These are phyloP conservation scores for Zaprionus gabonicus DNA, from an alignment of 1,140 invertebrate species.

Conservation along the genomic window DNA sequence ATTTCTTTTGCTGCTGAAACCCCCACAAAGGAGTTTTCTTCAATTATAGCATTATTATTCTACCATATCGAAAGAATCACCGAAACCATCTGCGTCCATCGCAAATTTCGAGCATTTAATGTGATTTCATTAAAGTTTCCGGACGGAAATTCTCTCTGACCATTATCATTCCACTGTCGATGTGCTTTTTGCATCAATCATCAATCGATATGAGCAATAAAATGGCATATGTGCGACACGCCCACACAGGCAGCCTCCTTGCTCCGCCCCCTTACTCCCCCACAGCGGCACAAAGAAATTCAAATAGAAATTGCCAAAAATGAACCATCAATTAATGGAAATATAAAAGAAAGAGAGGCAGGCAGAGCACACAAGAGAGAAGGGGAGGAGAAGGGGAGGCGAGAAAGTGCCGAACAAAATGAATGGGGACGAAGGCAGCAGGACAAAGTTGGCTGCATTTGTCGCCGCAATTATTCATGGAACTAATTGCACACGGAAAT, in stretches of 20 bases:
- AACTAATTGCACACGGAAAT: slow-evolving; percentile 71
- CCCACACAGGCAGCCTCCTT: slow-evolving; percentile 1
- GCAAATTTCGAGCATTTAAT: background rate
- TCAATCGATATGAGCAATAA: slow-evolving; percentile 54
- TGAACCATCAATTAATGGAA: slow-evolving; percentile 32
- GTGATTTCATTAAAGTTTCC: slow-evolving; percentile 9
- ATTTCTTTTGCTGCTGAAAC: background rate
- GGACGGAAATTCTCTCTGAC: background rate
- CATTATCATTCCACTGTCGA: background rate
- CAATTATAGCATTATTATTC: slow-evolving; percentile 1
- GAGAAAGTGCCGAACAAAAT: slow-evolving; percentile 17
- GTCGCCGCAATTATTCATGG: slow-evolving; percentile 63
- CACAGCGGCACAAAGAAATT: slow-evolving; percentile 6
- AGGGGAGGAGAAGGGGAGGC: background rate
- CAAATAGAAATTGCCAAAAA: slow-evolving; percentile 26
- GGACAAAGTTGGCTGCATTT: slow-evolving; percentile 39
- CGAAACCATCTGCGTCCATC: background rate
- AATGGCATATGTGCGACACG: slow-evolving; percentile 56
- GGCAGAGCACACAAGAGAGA: too few species aligned
- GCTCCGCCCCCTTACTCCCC: background rate
- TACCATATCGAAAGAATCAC: background rate
- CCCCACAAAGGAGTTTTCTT: background rate
- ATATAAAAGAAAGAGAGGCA: background rate
- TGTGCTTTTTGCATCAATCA: slow-evolving; percentile 53
- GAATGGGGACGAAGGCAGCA: slow-evolving; percentile 13